A percentile compares a stretch with the other conserved stretches of the same genome.
Conservation (phyloP, 2,888 invertebrate genomes). For the Diaprepes abbreviatus region DNA sequence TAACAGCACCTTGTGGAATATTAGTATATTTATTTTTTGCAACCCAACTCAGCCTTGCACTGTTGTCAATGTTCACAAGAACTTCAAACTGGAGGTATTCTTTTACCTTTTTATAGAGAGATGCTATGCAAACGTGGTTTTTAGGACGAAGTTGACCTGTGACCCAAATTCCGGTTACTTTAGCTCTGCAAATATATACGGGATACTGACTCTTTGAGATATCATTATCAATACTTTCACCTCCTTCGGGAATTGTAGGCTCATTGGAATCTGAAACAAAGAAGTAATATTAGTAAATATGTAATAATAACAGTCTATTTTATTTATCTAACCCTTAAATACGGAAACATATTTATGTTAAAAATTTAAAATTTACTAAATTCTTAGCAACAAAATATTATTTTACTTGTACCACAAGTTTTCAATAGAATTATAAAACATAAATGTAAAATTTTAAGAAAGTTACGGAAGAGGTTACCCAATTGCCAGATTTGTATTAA, state of each 20-base stretch:
- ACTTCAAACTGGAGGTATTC: slow-evolving; percentile 76
- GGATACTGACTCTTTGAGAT: slow-evolving; percentile 58
- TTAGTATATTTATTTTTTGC: slow-evolving; percentile 79
- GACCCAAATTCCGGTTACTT: slow-evolving; percentile 80
- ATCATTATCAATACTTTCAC: slow-evolving; percentile 73
- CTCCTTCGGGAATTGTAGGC: slow-evolving; percentile 70
- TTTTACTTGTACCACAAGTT: too few species aligned
- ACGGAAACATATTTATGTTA: too few species aligned
- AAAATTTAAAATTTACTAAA: too few species aligned
- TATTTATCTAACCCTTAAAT: too few species aligned
- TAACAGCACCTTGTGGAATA: slow-evolving; percentile 79
- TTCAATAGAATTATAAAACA: too few species aligned
- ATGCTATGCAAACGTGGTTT: slow-evolving; percentile 76
- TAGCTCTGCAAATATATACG: slow-evolving; percentile 82
- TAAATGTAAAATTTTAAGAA: too few species aligned
- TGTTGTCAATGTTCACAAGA: slow-evolving; percentile 82
- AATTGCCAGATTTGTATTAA: too few species aligned
- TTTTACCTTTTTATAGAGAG: slow-evolving; percentile 72
- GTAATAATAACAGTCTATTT: too few species aligned
- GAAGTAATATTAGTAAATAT: too few species aligned
- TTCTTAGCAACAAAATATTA: too few species aligned
- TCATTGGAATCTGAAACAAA: slow-evolving; percentile 64
- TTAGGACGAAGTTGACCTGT: slow-evolving; percentile 76
- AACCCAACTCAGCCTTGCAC: slow-evolving; percentile 83
- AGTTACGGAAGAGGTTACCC: too few species aligned